phyloP scores from a whole-genome alignment of 37 sponge, comb jelly and placozoan genomes.

The Oscarella lobularis region DNA sequence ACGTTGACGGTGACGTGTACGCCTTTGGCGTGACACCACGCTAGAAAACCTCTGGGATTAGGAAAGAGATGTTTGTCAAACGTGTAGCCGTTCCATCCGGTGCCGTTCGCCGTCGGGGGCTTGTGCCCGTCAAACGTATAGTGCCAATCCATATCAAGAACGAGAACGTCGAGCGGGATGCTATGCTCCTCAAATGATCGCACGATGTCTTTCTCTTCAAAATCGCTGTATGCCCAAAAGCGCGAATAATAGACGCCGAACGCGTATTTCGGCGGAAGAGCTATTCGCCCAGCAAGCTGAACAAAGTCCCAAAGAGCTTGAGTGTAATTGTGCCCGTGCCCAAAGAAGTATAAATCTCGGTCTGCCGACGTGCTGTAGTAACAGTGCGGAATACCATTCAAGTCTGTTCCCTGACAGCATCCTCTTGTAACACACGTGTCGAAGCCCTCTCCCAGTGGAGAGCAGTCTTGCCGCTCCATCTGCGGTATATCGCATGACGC shows the following conservation, averaged over 20 bases:
- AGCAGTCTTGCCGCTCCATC: conserved; percentile 23
- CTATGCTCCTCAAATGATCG: conserved; percentile 16
- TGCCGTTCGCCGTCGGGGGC: conserved; percentile 24
- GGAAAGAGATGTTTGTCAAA: conserved; percentile 64
- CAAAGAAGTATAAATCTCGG: conserved; percentile 60
- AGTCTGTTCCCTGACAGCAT: conserved; percentile 15
- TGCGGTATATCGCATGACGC: conserved; percentile 3
- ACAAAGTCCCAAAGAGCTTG: conserved; percentile 38
- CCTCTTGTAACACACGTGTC: conserved; percentile 36
- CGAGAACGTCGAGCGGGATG: conserved; percentile 48
- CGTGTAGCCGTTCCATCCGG: conserved; percentile 63
- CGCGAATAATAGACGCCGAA: conserved; percentile 56
- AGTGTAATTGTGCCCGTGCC: conserved; percentile 52
- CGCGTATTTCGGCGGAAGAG: conserved; percentile 49
- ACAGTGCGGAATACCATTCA: conserved; percentile 19
- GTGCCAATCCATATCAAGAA: conserved; percentile 73
- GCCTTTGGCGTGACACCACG: conserved; percentile 43
- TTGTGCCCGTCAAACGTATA: conserved; percentile 22
- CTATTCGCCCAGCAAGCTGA: conserved; percentile 28
- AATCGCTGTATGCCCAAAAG: conserved; percentile 58
- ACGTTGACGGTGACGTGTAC: conserved; percentile 49
- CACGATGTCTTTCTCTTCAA: conserved; percentile 41
- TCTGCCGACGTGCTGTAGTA: conserved; percentile 24
- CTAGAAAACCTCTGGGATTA: conserved; percentile 37
- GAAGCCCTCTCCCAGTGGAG: conserved; percentile 10